Base-by-base conservation (phyloP, 2,113 vertebrate genomes). In the Desmodus rotundus region DNA sequence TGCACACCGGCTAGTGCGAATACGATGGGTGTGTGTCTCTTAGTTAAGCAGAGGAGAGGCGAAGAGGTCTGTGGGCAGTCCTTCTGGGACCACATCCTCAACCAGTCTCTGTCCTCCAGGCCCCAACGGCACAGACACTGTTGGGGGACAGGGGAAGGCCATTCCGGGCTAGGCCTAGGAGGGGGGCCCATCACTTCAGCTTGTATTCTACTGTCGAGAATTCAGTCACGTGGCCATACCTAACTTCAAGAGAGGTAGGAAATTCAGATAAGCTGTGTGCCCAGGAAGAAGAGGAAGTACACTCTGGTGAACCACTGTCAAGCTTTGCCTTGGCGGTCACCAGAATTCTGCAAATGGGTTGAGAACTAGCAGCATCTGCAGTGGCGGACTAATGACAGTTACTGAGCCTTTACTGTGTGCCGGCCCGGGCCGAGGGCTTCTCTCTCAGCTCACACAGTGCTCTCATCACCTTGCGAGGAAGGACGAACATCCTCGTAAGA, bases 361-460 rank as follows among this genome's bases (percentile, higher is more conserved):
- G 1, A 52, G 31, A 19, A 43, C 24, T 2, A 41, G 12, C 36
- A 31, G 68, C 31, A 5, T 7, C 1, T 0, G 24, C 3, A 9
- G 56, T 8, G 33, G 17, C 41, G 4, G 0, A 0, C 12, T 28
- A 13, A 4, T 4, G 4, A 26, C 33, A 19, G 47, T 11, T 38
- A 7, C 2, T 16, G n/a, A 10, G 16, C 19, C 63, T 61, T 52
- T 19, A 24, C 67, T 2, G 9, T 1, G 45, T 38, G 82, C 24
- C 31, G 13, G 22, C 52, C 56, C 1, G 58, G 10, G 58, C 22
- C 2, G 4, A 24, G 52, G 63, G 43, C 52, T 36, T 20, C 24
- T 3, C 3, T 31, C 5, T 26, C 7, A 14, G 12, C 24, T 87
- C 77, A 38, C 19, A 50, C 0, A 3, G 1, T 14, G 63, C 76